Conservation (phyloP, 2,797 vertebrate species). For the Balearica regulorum region DNA sequence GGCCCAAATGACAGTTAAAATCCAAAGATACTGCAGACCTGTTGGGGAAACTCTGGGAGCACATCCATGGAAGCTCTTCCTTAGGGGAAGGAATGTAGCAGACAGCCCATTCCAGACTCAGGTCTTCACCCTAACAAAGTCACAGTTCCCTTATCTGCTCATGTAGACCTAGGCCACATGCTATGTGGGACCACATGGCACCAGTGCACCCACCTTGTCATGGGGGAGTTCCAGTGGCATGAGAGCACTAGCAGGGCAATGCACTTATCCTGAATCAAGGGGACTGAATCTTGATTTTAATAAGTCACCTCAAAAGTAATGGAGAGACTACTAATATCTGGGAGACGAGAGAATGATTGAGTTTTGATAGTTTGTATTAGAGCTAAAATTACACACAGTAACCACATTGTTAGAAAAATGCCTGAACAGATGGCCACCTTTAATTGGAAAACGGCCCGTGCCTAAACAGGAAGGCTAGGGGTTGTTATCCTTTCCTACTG, state of each 20-base stretch:
- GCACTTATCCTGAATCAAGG: background rate
- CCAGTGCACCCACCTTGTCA: background rate
- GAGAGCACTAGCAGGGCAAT: background rate
- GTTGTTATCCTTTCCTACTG: background rate
- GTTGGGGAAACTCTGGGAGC: background rate
- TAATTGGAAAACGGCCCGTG: background rate
- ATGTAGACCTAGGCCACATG: rapidly evolving
- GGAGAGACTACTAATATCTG: background rate
- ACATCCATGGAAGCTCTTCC: background rate
- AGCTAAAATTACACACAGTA: background rate
- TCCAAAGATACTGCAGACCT: background rate
- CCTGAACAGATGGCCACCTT: background rate
- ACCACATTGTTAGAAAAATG: background rate
- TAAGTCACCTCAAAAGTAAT: background rate
- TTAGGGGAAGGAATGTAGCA: background rate
- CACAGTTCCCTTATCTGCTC: background rate
- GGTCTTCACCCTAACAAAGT: background rate
- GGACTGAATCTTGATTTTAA: background rate
- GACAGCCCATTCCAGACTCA: background rate
- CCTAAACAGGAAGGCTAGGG: background rate
- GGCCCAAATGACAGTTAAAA: background rate
- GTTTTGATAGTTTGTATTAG: background rate
- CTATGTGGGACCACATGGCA: background rate
- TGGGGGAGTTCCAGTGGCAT: background rate
- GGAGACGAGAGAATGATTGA: background rate